Conservation (phyloP, 2,113 vertebrate genomes). For the Erythrolamprus reginae region DNA sequence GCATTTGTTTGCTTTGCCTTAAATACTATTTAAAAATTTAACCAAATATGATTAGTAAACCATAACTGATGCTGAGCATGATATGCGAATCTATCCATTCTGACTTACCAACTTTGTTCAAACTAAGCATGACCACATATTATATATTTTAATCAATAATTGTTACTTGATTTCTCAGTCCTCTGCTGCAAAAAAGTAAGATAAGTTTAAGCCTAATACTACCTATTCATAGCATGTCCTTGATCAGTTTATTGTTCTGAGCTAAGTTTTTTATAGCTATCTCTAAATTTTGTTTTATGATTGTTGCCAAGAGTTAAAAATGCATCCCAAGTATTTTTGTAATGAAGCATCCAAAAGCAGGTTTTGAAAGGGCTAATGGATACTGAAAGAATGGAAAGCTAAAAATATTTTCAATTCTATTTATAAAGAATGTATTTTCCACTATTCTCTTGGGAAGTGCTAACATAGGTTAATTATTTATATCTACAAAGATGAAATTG, state of each 20-base stretch:
- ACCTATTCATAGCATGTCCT: background rate
- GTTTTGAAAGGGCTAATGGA: conserved; percentile 12
- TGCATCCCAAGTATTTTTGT: conserved; percentile 22
- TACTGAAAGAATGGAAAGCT: background rate
- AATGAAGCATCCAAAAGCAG: conserved; percentile 1
- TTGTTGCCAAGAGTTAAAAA: conserved; percentile 1
- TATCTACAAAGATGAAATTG: background rate
- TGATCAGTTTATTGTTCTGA: background rate
- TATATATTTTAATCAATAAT: background rate
- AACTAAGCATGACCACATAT: background rate
- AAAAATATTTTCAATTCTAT: conserved; percentile 7
- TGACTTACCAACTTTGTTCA: background rate
- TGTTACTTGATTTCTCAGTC: background rate
- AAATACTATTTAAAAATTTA: background rate
- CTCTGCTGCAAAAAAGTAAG: background rate
- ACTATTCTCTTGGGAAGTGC: conserved; percentile 1
- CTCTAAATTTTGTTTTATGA: background rate
- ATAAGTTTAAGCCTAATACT: background rate
- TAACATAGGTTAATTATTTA: background rate
- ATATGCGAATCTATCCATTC: background rate
- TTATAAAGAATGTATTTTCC: conserved; percentile 16
- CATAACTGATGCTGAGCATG: background rate
- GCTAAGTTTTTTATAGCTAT: background rate
- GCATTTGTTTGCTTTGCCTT: background rate
- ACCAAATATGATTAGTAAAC: background rate